Base-by-base conservation (phyloP, 2,888 invertebrate species). In the Rotaria socialis region DNA sequence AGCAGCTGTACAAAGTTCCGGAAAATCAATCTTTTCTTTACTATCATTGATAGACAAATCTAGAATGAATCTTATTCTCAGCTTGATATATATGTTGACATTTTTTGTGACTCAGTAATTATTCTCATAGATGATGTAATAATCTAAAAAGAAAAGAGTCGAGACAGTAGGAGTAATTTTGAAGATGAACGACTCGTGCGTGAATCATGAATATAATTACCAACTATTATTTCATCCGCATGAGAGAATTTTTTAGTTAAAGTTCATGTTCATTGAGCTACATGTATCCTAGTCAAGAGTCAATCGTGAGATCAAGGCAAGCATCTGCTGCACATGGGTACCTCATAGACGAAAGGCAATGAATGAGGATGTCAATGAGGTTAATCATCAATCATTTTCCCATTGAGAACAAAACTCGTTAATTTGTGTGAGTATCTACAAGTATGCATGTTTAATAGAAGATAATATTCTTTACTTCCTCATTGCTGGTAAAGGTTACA, bases 11-110 rank as follows among this genome's bases (percentile, higher is more conserved):
- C 67, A 35, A 67, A 67, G 67, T 67, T 67, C 67, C 67, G 67
- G 67, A 67, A 67, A 67, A 67, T 67, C 67, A 67, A 67, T 67
- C 67, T 67, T 41, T 67, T 41, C 67, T 67, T 67, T 67, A 67
- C 67, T 67, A 67, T 67, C 67, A 67, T 19, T 67, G 67, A 67
- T 67, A 67, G 67, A 41, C 67, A 67, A 67, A 67, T 41, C 67
- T 35, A 35, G 67, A 35, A 35, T 35, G 27, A 67, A 16, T 27
- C 67, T 35, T 67, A 35, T 67, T 35, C 67, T 67, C 67, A 67
- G 67, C 67, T 67, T 67, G 67, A 67, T 5, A 41, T 35, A 10
- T 67, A 35, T 35, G 67, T 67, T 67, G 67, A 67, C 67, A 67
- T 67, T 67, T 67, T 67, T 67, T 67, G 8, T 67, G 27, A 67